These are phyloP conservation scores for Ruditapes philippinarum DNA, from an alignment of 1,140 invertebrate species.

Conservation along the genomic window DNA sequence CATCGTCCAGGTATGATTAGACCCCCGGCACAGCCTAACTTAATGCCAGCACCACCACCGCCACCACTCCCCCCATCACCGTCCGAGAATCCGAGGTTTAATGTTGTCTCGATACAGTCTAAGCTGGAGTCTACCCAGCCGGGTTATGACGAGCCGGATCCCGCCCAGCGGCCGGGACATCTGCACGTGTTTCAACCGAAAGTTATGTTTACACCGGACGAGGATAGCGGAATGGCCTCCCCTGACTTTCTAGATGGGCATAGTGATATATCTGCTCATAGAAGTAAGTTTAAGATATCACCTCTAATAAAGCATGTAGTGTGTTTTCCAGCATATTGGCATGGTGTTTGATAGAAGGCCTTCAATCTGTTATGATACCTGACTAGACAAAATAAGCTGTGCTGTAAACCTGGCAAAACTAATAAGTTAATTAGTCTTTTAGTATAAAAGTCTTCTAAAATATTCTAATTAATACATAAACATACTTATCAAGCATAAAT, in stretches of 20 bases:
- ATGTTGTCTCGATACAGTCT: slow-evolving; percentile 24
- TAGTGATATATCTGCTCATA: slow-evolving; percentile 39
- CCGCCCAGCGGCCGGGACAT: slow-evolving; percentile 18
- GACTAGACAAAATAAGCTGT: no score
- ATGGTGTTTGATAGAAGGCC: no score
- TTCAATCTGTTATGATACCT: no score
- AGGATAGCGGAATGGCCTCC: slow-evolving; percentile 14
- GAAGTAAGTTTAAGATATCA: slow-evolving; percentile 29
- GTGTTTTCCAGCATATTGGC: no score
- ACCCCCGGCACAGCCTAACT: slow-evolving; percentile 30
- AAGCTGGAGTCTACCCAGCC: not conserved
- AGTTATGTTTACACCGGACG: slow-evolving; percentile 50
- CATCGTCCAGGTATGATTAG: slow-evolving; percentile 57
- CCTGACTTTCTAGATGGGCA: not conserved
- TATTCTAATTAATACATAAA: no score
- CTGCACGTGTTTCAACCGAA: slow-evolving; percentile 35
- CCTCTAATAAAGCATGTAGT: no score
- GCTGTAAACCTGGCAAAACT: no score
- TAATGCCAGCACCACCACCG: slow-evolving; percentile 55
- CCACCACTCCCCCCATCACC: slow-evolving; percentile 38
- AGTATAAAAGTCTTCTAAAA: no score
- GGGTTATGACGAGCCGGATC: slow-evolving; percentile 43
- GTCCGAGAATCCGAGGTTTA: slow-evolving; percentile 25
- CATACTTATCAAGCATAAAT: no score
- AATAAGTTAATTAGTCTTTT: no score